These are phyloP conservation scores for Byasa hedistus DNA, from an alignment of 2,888 invertebrate species.

Conservation along the genomic window DNA sequence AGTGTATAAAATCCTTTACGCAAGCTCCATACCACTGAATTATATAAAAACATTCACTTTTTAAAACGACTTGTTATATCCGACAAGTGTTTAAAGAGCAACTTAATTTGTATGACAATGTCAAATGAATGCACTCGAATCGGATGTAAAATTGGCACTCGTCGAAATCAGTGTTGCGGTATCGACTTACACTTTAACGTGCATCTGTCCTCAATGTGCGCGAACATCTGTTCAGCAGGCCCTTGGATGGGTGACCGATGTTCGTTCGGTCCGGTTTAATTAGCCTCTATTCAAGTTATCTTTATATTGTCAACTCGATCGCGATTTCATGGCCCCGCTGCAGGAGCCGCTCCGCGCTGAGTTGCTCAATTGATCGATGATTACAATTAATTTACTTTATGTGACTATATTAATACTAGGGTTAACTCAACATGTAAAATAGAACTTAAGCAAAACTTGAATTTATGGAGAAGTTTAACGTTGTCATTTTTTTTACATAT, in stretches of 20 bases:
- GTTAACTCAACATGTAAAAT: not conserved
- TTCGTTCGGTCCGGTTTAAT: constrained; percentile 57
- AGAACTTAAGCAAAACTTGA: no score
- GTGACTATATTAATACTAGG: constrained; percentile 18
- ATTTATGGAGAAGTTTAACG: no score
- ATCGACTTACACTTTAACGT: constrained; percentile 52
- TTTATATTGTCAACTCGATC: constrained; percentile 63
- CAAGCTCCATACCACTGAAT: no score
- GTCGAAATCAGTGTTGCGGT: constrained; percentile 41
- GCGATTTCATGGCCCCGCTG: constrained; percentile 51
- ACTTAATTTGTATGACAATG: constrained; percentile 6
- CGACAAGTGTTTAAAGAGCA: not conserved
- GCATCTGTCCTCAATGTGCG: constrained; percentile 65
- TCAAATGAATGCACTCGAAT: constrained; percentile 16
- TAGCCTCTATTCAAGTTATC: constrained; percentile 72
- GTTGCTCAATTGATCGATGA: constrained; percentile 55
- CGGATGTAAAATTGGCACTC: constrained; percentile 44
- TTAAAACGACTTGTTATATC: not conserved
- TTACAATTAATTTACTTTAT: constrained; percentile 50
- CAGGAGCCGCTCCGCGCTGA: constrained; percentile 40
- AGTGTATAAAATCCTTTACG: not conserved
- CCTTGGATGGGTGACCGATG: constrained; percentile 59
- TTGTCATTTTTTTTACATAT: no score
- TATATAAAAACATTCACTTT: not conserved
- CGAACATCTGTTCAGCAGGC: constrained; percentile 62